Conservation (phyloP, 2,888 invertebrate genomes). For the Caenorhabditis sp. region DNA sequence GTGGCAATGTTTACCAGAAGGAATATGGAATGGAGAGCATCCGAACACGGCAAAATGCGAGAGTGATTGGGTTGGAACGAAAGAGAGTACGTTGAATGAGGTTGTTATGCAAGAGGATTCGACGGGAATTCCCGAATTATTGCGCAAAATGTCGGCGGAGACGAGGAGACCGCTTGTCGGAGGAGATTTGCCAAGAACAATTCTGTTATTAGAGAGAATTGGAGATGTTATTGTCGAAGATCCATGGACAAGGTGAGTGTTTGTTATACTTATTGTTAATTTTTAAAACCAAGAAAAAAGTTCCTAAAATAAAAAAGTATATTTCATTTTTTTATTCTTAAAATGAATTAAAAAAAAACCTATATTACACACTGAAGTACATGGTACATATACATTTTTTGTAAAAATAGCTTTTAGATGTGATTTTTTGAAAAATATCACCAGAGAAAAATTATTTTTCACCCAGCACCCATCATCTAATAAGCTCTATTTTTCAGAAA, state of each 20-base stretch:
- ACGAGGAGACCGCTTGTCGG: slow-evolving; percentile 49
- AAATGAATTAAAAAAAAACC: too few species aligned
- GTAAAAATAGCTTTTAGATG: too few species aligned
- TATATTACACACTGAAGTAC: too few species aligned
- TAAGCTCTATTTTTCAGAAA: slow-evolving; percentile 5
- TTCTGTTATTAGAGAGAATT: slow-evolving; percentile 39
- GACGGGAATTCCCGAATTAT: slow-evolving; percentile 41
- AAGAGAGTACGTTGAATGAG: slow-evolving; percentile 14
- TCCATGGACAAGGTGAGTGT: slow-evolving; percentile 25
- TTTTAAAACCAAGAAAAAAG: too few species aligned
- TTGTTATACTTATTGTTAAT: neutral
- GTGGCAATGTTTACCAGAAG: slow-evolving; percentile 51
- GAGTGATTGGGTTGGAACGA: slow-evolving; percentile 33
- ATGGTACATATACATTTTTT: too few species aligned
- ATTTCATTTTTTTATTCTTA: too few species aligned
- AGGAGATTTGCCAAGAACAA: slow-evolving; percentile 54
- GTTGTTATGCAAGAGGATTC: slow-evolving; percentile 20
- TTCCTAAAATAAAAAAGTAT: neutral
- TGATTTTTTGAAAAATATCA: too few species aligned
- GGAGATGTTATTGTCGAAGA: slow-evolving; percentile 26
- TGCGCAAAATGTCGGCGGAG: slow-evolving; percentile 28
- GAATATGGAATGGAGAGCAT: slow-evolving; percentile 44
- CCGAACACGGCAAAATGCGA: slow-evolving; percentile 44
- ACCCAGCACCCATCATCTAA: too few species aligned
- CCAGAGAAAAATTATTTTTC: too few species aligned